Conservation (phyloP, 1,140 invertebrate species). For the Anagrus nilaparvatae region DNA sequence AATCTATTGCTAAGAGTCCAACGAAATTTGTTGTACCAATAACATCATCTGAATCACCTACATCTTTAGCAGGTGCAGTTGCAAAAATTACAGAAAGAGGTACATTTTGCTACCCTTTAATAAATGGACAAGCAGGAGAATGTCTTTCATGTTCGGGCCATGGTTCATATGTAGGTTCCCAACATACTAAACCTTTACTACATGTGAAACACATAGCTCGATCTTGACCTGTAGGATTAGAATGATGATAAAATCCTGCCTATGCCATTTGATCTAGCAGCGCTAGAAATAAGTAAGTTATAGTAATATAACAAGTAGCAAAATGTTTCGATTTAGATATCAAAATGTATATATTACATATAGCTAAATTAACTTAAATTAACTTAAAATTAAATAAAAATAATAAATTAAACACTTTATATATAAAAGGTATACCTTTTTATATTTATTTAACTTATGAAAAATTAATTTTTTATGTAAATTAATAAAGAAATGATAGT, state of each 20-base stretch:
- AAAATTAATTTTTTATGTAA: too few species aligned
- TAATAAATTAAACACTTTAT: too few species aligned
- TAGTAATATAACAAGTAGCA: too few species aligned
- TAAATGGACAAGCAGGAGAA: constrained; percentile 84
- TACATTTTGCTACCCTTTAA: constrained; percentile 89
- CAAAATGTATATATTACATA: too few species aligned
- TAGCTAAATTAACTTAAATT: too few species aligned
- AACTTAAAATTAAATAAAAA: too few species aligned
- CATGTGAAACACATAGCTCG: constrained; percentile 92
- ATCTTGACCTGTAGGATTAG: constrained; percentile 79
- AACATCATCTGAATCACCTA: constrained; percentile 53
- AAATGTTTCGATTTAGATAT: too few species aligned
- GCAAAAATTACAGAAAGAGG: constrained; percentile 83
- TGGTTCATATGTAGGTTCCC: constrained; percentile 92
- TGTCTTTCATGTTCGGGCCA: constrained; percentile 94
- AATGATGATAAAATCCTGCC: constrained; percentile 91
- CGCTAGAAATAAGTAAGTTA: too few species aligned
- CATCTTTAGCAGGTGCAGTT: constrained; percentile 65
- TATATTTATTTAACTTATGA: too few species aligned
- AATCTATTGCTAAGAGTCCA: constrained; percentile 50
- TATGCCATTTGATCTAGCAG: constrained; percentile 91
- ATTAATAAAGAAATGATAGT: too few species aligned
- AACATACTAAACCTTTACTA: constrained; percentile 84
- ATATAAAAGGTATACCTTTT: too few species aligned
- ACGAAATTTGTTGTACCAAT: constrained; percentile 58